Base-by-base conservation (phyloP, 2,113 vertebrate species). In the Scomber japonicus region DNA sequence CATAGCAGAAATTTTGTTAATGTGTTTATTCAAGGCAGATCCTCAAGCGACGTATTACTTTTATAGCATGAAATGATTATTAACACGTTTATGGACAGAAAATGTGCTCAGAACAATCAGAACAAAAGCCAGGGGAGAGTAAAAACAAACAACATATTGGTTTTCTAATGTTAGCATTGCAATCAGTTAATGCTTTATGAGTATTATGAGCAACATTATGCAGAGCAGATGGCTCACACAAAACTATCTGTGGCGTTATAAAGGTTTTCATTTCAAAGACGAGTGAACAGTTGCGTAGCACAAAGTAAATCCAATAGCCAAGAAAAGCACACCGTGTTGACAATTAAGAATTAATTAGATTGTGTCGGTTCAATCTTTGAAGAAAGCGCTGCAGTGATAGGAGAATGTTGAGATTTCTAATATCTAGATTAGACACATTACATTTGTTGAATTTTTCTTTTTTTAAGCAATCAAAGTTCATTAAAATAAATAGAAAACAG, bases 191-290 rank as follows among this genome's bases (percentile, higher is more conserved):
- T 31, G 35, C 48, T 82, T 69, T 46, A 44, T 48, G 27, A 5
- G 45, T 69, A 48, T 68, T 50, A 46, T 48, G 54, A 71, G 13
- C 54, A 50, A 50, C 31, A 66, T 75, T 50, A 72, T 24, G 11
- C 72, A 44, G 48, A 75, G 67, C 59, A 87, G n/a, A 82, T 72
- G 68, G 60, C 66, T 40, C 27, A 24, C 3, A 74, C 50, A 66
- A 27, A 80, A 77, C 40, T 57, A 48, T 63, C 68, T 16, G 16
- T 63, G 56, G 14, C 44, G n/a, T 65, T 19, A 62, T 60, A 27
- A 72, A 76, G 44, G 11, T 76, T 82, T 81, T 83, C 55, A 80
- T 85, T 88, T 84, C 64, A 84, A 63, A 79, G 66, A 60, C 80
- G 82, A 79, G 64, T 60, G 75, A 85, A 77, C 61, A 84, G 50